Conservation (phyloP, 1,140 invertebrate genomes). For the Drosophila eugracilis region DNA sequence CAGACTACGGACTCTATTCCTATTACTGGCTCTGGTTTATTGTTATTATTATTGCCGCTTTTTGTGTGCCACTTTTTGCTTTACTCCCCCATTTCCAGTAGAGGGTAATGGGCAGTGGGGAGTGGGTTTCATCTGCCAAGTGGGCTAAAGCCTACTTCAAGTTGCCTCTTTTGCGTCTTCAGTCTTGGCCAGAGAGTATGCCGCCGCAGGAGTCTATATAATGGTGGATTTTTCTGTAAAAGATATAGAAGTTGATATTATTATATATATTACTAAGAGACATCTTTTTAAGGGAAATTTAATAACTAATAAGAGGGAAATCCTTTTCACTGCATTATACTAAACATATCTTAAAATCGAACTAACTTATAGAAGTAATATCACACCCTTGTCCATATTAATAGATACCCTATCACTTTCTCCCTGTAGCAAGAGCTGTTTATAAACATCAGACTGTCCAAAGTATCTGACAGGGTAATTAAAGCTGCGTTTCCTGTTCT, state of each 20-base stretch:
- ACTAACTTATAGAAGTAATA: background rate
- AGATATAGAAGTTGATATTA: too few relatives aligned
- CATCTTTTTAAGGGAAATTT: too few relatives aligned
- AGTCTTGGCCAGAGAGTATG: background rate
- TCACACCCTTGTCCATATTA: background rate
- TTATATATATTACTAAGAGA: too few relatives aligned
- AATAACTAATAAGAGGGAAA: too few relatives aligned
- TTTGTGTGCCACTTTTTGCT: constrained; percentile 26
- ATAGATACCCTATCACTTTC: constrained; percentile 1
- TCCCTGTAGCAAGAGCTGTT: too few relatives aligned
- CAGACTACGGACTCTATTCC: constrained; percentile 10
- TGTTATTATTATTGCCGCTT: constrained; percentile 56
- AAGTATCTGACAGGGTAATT: constrained; percentile 7
- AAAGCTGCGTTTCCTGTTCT: constrained; percentile 6
- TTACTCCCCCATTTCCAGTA: too few relatives aligned
- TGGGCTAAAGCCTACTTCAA: constrained; percentile 17
- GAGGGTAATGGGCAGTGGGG: background rate
- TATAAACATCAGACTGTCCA: background rate
- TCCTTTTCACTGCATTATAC: too few relatives aligned
- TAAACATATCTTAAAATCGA: too few relatives aligned
- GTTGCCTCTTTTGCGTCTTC: background rate
- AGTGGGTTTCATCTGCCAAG: constrained; percentile 25
- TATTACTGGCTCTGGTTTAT: constrained; percentile 31
- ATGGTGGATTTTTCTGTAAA: too few relatives aligned
- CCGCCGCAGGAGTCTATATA: too few relatives aligned